Evolutionary conservation across 2,113 vertebrate genomes (phyloP), one percentile per base, ranked within the genome.

Genomic region (Pterocles burchelli): DNA sequence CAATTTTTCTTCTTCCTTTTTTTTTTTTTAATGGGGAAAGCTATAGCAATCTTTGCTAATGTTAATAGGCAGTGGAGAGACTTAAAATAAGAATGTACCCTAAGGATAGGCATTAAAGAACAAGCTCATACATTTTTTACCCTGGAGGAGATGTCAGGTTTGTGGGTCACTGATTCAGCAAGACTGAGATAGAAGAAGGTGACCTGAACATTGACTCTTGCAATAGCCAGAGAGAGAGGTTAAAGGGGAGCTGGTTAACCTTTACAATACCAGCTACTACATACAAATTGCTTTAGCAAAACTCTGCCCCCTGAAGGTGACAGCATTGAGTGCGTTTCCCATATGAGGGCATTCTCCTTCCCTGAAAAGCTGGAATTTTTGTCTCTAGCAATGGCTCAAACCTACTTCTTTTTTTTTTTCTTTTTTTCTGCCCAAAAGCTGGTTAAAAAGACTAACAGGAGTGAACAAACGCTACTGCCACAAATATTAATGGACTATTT

Each of bases 31-130:
- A 52, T 52, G 20, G 28, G 12, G 24, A 65, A 86, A 70, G 36
- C 7, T 68, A 33, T 18, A 75, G 26, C 29, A 75, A 45, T 38
- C 88, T 95, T 86, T 73, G 51, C 19, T 76, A 76, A 93, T 88
- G 45, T 92, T 93, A 85, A 80, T 70, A 90, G 82, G 43, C 75
- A 92, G 63, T 7, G 3, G 25, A 86, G 41, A 79, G 51, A 66
- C n/a, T 94, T 94, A 93, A 96, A 96, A 93, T 88, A 93, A 97
- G 45, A 17, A 45, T 33, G 17, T 51, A 76, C 75, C 71, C 75
- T 79, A 85, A 93, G 82, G 94, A 93, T 22, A 88, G 51, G n/a
- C 71, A 94, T 85, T 95, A 88, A 85, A 93, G 78, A 90, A 80
- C 19, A 77, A 91, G 48, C n/a, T 92, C 33, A 80, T 88, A 55